Evolutionary conservation across 35 echinoderm and acorn worm species (phyloP).

Genomic region (Apostichopus parvimensis): DNA sequence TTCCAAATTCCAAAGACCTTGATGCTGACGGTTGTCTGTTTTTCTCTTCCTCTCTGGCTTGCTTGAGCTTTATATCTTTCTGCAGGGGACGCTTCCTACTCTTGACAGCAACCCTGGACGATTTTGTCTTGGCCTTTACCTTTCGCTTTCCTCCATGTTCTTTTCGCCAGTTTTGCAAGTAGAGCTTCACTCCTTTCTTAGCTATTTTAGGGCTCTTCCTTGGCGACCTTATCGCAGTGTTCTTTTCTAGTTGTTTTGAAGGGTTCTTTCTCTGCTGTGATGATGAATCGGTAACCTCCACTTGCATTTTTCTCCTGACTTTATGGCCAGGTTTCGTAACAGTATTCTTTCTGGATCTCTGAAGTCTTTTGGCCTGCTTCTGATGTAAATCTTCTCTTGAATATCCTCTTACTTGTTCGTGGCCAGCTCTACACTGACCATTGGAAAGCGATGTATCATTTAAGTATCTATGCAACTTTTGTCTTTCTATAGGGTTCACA

Average conservation of each 20-base stretch:
- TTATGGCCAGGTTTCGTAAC: slow-evolving; percentile 13
- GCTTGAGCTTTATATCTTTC: not conserved
- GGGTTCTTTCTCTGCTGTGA: not conserved
- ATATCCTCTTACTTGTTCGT: not conserved
- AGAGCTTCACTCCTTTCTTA: slow-evolving; percentile 37
- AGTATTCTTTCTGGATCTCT: slow-evolving; percentile 3
- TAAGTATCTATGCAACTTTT: slow-evolving; percentile 22
- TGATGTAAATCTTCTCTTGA: not conserved
- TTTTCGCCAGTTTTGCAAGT: slow-evolving; percentile 23
- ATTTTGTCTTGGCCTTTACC: not conserved
- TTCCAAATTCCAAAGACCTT: not conserved
- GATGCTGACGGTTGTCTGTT: not conserved
- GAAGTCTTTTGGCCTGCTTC: not conserved
- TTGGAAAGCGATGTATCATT: not conserved
- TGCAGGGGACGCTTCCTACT: not conserved
- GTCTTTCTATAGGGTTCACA: slow-evolving; percentile 56
- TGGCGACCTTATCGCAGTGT: slow-evolving; percentile 16
- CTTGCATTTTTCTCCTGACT: not conserved
- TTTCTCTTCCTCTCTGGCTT: not conserved
- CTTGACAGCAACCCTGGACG: too few relatives aligned
- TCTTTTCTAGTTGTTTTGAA: slow-evolving; percentile 2
- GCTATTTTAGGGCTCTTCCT: slow-evolving; percentile 47
- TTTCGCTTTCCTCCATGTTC: not conserved
- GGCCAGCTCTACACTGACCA: not conserved
- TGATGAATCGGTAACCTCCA: not conserved